Percentiles rank a stretch among this genome's conserved stretches.
Conservation (phyloP, 2,113 vertebrate genomes). For the Herpailurus yagouaroundi region DNA sequence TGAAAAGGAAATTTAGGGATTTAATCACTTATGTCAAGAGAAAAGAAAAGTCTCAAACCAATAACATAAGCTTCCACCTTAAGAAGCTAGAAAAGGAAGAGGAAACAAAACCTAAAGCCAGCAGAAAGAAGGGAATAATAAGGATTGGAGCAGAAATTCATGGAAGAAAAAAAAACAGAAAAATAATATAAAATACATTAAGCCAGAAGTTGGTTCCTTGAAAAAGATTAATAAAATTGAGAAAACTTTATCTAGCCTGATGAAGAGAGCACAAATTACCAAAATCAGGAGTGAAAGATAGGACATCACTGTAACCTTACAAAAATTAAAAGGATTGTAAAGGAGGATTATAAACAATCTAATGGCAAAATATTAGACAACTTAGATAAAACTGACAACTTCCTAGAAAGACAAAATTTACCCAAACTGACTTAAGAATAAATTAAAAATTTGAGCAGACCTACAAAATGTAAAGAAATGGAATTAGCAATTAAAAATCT, state of each 20-base stretch:
- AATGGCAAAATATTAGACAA: background rate
- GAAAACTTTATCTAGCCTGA: background rate
- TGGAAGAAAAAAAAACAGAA: background rate
- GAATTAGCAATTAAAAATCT: background rate
- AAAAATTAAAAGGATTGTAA: background rate
- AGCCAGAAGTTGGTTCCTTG: background rate
- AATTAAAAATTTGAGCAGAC: background rate
- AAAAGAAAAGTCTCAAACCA: background rate
- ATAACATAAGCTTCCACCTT: background rate
- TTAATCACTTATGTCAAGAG: background rate
- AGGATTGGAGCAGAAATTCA: background rate
- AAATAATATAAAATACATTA: background rate
- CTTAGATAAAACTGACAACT: background rate
- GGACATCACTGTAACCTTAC: background rate
- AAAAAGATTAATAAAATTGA: background rate
- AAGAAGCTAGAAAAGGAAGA: background rate
- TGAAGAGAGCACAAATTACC: background rate
- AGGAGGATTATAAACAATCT: background rate
- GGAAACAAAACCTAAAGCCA: background rate
- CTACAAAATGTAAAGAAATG: background rate
- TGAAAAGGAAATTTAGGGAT: background rate
- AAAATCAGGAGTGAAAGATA: background rate
- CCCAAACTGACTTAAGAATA: background rate
- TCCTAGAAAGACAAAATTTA: background rate
- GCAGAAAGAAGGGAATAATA: background rate